phyloP scores from a whole-genome alignment of 1,140 invertebrate genomes.

The Hypsibius dujardini region DNA sequence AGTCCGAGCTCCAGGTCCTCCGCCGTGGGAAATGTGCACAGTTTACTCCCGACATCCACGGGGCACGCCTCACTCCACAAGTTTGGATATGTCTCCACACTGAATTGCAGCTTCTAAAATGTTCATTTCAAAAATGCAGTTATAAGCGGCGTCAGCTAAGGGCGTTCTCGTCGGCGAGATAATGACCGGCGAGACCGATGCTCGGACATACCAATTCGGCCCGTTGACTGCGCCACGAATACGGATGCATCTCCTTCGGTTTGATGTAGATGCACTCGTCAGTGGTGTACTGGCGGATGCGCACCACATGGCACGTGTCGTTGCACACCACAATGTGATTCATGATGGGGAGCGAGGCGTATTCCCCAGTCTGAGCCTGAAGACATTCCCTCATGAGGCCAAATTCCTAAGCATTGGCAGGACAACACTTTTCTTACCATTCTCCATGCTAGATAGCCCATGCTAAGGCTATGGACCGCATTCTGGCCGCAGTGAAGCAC shows the following conservation, averaged over 20 bases:
- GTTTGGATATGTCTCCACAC: conserved; percentile 6
- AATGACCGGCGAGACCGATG: no score
- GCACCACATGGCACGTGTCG: conserved; percentile 39
- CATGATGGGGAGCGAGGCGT: conserved; percentile 25
- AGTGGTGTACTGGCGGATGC: conserved; percentile 48
- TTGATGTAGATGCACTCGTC: conserved; percentile 49
- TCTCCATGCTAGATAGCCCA: conserved; percentile 41
- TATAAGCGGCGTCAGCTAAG: no score
- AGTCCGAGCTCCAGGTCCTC: conserved; percentile 1
- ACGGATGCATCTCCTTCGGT: conserved; percentile 44
- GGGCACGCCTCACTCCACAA: not conserved
- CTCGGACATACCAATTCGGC: not conserved
- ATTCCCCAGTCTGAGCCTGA: not conserved
- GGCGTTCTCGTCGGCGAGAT: no score
- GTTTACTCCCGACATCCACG: not conserved
- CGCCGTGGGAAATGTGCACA: not conserved
- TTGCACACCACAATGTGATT: conserved; percentile 52
- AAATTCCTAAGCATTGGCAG: no score
- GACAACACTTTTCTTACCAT: conserved; percentile 25
- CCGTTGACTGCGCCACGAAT: conserved; percentile 46
- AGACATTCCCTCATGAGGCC: no score
- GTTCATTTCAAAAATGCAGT: no score
- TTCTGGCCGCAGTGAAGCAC: conserved; percentile 34
- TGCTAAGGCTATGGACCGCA: conserved; percentile 44
- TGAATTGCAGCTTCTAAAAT: conserved; percentile 15